Percentiles rank a stretch among this genome's conserved stretches.
Conservation (phyloP, 1,140 invertebrate species). For the Drosophila rufa region DNA sequence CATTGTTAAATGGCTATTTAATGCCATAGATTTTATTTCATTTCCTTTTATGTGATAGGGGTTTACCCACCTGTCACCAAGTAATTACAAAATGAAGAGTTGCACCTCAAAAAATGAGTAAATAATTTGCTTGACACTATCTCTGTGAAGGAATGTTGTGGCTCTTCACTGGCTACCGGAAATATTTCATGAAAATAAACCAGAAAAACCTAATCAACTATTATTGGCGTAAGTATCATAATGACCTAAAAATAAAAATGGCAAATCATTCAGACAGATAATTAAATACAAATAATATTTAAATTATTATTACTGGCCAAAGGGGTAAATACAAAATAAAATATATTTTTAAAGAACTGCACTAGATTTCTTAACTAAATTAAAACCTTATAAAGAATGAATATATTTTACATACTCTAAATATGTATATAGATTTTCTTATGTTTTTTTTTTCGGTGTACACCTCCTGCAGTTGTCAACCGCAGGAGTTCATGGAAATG, state of each 20-base stretch:
- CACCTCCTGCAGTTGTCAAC: background rate
- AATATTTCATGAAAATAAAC: slow-evolving; percentile 1
- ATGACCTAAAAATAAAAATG: background rate
- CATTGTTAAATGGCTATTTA: background rate
- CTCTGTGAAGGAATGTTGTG: slow-evolving; percentile 16
- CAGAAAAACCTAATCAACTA: slow-evolving; percentile 6
- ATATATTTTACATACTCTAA: too few species aligned
- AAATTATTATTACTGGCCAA: background rate
- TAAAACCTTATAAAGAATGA: too few species aligned
- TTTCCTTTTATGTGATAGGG: background rate
- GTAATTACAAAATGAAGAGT: background rate
- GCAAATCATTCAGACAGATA: background rate
- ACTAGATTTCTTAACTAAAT: too few species aligned
- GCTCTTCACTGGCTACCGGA: slow-evolving; percentile 3
- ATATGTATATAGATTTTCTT: background rate
- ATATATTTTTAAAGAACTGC: background rate
- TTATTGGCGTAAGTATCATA: background rate
- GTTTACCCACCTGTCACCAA: background rate
- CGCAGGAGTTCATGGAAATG: slow-evolving; percentile 3
- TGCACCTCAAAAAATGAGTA: background rate
- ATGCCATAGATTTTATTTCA: background rate
- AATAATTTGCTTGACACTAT: slow-evolving; percentile 15
- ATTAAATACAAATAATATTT: background rate
- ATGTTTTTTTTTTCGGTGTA: background rate
- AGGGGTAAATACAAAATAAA: background rate